Conservation (phyloP, 2,113 vertebrate genomes). For the Catagonus wagneri region DNA sequence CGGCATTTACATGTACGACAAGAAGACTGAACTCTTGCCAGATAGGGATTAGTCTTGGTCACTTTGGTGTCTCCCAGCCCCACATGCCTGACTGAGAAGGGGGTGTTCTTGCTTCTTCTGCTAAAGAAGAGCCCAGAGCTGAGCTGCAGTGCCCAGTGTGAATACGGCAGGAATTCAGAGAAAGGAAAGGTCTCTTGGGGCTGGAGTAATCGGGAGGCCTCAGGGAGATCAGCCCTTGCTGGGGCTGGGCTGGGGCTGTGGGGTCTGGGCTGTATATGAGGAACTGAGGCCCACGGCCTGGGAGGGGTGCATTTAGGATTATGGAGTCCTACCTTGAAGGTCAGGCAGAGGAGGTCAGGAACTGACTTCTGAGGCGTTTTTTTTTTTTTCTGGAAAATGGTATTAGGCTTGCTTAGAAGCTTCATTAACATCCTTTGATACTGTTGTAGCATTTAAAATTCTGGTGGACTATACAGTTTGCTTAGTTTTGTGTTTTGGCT, state of each 20-base stretch:
- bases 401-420: background rate
- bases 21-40: background rate
- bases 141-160: background rate
- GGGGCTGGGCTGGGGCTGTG: background rate
- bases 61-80: background rate
- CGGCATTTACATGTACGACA: background rate
- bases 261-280: background rate
- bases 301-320: background rate
- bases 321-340: background rate
- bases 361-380: background rate
- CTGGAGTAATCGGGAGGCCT: background rate
- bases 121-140: background rate
- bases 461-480: background rate
- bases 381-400: background rate
- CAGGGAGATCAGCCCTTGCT: background rate
- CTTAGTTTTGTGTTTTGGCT: conserved; percentile 30
- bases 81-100: background rate
- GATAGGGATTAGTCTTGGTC: background rate
- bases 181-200: background rate
- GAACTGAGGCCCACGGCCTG: background rate
- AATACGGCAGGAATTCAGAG: background rate
- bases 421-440: background rate
- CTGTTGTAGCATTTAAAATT: background rate
- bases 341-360: background rate
- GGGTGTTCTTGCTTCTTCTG: background rate